phyloP scores from a whole-genome alignment of 53 echinoderm and acorn worm genomes.

The Mesocentrotus franciscanus region DNA sequence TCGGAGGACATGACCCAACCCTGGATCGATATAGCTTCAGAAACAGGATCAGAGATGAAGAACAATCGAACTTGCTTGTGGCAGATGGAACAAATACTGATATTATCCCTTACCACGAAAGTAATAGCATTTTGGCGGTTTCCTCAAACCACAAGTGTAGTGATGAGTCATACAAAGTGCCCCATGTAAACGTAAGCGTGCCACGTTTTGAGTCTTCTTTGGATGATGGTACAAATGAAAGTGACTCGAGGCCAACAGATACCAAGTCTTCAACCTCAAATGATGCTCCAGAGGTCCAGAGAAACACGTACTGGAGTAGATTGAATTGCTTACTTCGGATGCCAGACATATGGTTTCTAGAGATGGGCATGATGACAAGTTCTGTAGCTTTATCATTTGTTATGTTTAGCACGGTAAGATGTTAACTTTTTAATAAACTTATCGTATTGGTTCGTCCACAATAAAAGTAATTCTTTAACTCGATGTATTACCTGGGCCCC shows the following conservation, averaged over 20 bases:
- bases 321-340: conserved; percentile 2
- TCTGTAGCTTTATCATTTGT: conserved; percentile 1
- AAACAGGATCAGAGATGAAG: neutral
- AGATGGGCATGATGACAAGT: neutral
- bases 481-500: no score
- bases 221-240: neutral
- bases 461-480: no score
- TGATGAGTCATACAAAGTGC: neutral
- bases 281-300: neutral
- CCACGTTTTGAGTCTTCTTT: neutral
- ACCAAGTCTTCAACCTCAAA: neutral
- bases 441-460: no score
- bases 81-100: neutral
- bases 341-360: conserved; percentile 31
- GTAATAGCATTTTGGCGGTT: neutral
- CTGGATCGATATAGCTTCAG: neutral
- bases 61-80: neutral
- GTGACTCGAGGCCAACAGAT: neutral
- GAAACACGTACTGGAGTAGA: neutral
- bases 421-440: no score
- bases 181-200: neutral
- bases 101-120: neutral
- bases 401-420: conserved; percentile 43
- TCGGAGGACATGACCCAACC: neutral
- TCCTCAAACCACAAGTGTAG: neutral